These are phyloP conservation scores for Nomada fucata DNA, from an alignment of 2,888 invertebrate genomes.

Conservation along the genomic window DNA sequence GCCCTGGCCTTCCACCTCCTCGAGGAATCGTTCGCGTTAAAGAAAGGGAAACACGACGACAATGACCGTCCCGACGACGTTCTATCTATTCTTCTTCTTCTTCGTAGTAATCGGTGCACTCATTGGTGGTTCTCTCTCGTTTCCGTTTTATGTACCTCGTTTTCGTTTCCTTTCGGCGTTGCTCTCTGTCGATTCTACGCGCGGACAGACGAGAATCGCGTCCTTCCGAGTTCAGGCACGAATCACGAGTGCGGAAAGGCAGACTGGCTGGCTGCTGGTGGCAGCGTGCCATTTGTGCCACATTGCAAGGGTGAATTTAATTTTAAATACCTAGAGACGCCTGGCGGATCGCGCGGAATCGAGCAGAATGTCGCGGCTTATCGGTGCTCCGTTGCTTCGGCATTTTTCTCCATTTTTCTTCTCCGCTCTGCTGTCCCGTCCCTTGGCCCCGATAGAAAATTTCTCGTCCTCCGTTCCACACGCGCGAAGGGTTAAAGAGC, in stretches of 20 bases:
- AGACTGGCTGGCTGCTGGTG: conserved; percentile 54
- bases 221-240: conserved; percentile 15
- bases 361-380: conserved; percentile 47
- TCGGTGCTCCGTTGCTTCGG: neutral
- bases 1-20: conserved; percentile 17
- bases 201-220: conserved; percentile 12
- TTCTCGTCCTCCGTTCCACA: neutral
- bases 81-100: neutral
- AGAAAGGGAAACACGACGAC: conserved; percentile 46
- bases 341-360: conserved; percentile 48
- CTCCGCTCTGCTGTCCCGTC: too few species aligned
- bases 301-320: conserved; percentile 80
- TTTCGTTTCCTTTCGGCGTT: neutral
- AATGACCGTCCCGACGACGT: conserved; percentile 50
- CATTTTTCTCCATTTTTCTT: too few species aligned
- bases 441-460: neutral
- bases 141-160: neutral
- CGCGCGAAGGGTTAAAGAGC: too few species aligned
- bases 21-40: neutral
- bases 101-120: too few species aligned
- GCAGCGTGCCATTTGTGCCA: conserved; percentile 82
- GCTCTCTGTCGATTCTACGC: neutral
- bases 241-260: conserved; percentile 12
- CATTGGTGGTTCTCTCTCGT: neutral
- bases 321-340: conserved; percentile 79